Base-by-base conservation (phyloP, 2,113 vertebrate species). In the Perccottus glenii region DNA sequence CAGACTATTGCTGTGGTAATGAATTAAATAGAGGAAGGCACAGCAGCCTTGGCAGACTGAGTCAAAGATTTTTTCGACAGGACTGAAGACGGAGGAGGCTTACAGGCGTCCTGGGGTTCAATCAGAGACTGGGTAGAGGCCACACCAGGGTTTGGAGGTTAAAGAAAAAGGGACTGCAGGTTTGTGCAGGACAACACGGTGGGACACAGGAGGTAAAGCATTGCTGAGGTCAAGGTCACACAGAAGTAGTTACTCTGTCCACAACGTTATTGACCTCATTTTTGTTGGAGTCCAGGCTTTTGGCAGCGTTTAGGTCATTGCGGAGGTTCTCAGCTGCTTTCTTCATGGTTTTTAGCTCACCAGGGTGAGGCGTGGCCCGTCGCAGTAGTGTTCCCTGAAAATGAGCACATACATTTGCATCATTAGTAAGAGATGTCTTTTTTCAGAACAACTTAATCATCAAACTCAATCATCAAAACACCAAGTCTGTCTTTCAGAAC, bases 231-330 rank as follows among this genome's bases (percentile, higher is more conserved):
- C 90, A 90, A 83, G 89, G 89, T 95, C 96, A 99, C 92, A 99
- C 97, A 14, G 97, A 98, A 69, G 97, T 98, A 91, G 96, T 98
- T 92, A 98, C 94, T 90, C 92, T 94, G 92, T 97, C 95, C 88
- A 93, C 81, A 92, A 95, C 89, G 32, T 96, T 98, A 94, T 96
- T 98, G 95, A 99, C 95, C 95, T 99, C 94, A 2, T 99, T 99
- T 94, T 98, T 99, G 94, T 98, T 99, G 91, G 98, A 96, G 92
- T 99, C 98, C 95, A 99, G 93, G 93, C 92, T 95, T 94, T 96
- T 98, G 92, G 97, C 96, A 70, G 96, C 95, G 19, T 95, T 98
- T 94, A 97, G 88, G 89, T 98, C 96, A 5, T 97, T 98, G 82
- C 97, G 95, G 75, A 99, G 90, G 88, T 94, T 99, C 91, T 99